These are phyloP conservation scores for Nesoenas mayeri DNA, from an alignment of 2,113 vertebrate species.

Conservation along the genomic window DNA sequence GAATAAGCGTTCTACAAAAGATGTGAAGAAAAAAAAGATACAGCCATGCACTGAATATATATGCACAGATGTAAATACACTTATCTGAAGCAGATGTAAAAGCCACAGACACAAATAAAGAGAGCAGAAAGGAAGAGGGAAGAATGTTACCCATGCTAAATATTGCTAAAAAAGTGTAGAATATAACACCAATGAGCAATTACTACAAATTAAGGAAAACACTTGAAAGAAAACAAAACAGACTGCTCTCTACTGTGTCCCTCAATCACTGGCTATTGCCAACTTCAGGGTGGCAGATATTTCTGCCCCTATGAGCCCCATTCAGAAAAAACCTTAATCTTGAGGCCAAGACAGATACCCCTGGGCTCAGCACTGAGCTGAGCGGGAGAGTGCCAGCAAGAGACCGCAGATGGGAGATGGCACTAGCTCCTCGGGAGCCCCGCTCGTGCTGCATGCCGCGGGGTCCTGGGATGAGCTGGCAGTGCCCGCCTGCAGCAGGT, in stretches of 20 bases:
- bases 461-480: not conserved
- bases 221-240: not conserved
- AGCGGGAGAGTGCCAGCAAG: not conserved
- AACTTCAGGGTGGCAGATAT: not conserved
- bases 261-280: not conserved
- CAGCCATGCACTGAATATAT: not conserved
- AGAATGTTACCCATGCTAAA: not conserved
- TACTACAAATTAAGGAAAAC: not conserved
- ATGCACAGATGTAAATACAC: not conserved
- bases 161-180: not conserved
- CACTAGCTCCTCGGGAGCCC: not conserved
- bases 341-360: not conserved
- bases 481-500: rapidly evolving
- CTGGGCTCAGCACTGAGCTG: not conserved
- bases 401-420: slow-evolving; percentile 50
- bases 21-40: not conserved
- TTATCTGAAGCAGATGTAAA: not conserved
- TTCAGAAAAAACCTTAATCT: not conserved
- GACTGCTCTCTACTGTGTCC: not conserved
- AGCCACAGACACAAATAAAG: not conserved
- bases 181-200: not conserved
- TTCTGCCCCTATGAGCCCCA: not conserved
- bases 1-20: not conserved
- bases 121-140: not conserved
- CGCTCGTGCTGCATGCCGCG: rapidly evolving